These are phyloP conservation scores for Acronicta aceris DNA, from an alignment of 2,888 invertebrate species.

Conservation along the genomic window DNA sequence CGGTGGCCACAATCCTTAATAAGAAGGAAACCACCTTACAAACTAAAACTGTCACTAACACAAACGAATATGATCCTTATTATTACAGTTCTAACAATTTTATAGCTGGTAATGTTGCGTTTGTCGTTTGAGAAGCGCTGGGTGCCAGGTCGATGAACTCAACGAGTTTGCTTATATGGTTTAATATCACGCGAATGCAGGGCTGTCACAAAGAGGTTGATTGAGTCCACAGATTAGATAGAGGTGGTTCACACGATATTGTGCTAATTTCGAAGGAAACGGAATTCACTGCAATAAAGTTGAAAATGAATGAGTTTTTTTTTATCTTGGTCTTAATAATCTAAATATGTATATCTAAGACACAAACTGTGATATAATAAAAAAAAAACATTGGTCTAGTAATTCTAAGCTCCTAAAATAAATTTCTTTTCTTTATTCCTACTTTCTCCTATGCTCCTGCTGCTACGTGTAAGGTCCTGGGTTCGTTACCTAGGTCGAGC, in stretches of 20 bases:
- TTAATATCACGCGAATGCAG: constrained; percentile 53
- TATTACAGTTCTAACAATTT: constrained; percentile 3
- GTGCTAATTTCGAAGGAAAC: constrained; percentile 2
- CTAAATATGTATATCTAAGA: too few species aligned
- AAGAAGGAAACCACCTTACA: constrained; percentile 32
- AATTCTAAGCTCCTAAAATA: too few species aligned
- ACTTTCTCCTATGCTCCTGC: too few species aligned
- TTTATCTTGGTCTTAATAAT: background rate
- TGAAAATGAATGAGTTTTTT: background rate
- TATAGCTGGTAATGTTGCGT: constrained; percentile 11
- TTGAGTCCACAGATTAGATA: constrained; percentile 16
- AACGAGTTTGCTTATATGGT: constrained; percentile 51
- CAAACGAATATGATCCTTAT: constrained; percentile 36
- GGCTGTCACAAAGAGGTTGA: constrained; percentile 38
- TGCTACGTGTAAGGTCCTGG: too few species aligned
- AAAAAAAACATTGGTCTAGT: too few species aligned
- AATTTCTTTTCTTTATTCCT: too few species aligned
- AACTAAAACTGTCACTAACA: constrained; percentile 4
- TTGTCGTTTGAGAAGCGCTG: constrained; percentile 49
- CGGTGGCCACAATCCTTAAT: constrained; percentile 32
- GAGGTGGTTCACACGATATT: constrained; percentile 15
- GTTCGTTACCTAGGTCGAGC: too few species aligned
- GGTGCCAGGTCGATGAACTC: constrained; percentile 63
- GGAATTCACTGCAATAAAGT: background rate
- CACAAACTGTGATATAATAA: too few species aligned